Conservation (phyloP, 2,888 invertebrate species). For the Dioctria rufipes region DNA sequence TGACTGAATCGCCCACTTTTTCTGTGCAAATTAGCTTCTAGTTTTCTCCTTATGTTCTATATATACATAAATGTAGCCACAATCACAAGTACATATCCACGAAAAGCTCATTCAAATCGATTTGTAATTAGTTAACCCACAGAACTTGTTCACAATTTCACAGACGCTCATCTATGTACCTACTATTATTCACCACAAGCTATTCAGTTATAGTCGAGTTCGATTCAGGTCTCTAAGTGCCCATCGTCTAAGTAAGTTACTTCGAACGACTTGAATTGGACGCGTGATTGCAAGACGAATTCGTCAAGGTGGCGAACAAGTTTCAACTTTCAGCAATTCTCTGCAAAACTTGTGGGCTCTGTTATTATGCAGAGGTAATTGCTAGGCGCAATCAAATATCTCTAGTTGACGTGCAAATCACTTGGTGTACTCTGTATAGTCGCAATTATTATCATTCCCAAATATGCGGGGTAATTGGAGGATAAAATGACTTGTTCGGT, state of each 20-base stretch:
- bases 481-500: slow-evolving; percentile 16
- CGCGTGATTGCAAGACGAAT: slow-evolving; percentile 24
- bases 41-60: slow-evolving; percentile 29
- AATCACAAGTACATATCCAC: background rate
- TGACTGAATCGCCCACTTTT: slow-evolving; percentile 35
- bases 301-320: slow-evolving; percentile 31
- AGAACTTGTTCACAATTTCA: slow-evolving; percentile 40
- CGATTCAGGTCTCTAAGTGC: slow-evolving; percentile 9
- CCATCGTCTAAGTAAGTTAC: background rate
- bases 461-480: slow-evolving; percentile 48
- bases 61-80: too few species aligned
- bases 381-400: slow-evolving; percentile 52
- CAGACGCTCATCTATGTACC: slow-evolving; percentile 27
- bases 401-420: slow-evolving; percentile 51
- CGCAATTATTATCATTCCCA: slow-evolving; percentile 45
- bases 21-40: slow-evolving; percentile 49
- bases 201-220: slow-evolving; percentile 6
- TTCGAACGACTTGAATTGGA: background rate
- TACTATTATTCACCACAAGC: slow-evolving; percentile 29
- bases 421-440: slow-evolving; percentile 22
- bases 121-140: slow-evolving; percentile 43
- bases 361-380: slow-evolving; percentile 50
- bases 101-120: slow-evolving; percentile 51
- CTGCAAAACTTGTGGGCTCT: slow-evolving; percentile 40
- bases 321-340: slow-evolving; percentile 46